Conservation (phyloP, 2,113 vertebrate species). For the Otolemur garnettii region DNA sequence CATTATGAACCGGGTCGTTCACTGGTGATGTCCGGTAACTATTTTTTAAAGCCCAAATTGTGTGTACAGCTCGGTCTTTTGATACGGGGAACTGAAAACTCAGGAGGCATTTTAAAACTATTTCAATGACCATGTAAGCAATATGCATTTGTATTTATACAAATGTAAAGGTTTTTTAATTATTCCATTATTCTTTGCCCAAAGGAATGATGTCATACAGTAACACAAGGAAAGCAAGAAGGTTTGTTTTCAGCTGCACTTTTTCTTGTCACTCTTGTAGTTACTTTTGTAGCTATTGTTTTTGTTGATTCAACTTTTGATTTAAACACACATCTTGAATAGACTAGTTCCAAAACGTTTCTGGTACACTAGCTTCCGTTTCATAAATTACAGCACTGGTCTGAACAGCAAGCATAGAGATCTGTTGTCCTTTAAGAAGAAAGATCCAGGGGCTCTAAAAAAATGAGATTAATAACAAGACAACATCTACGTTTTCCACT, state of each 20-base stretch:
- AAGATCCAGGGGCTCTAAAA: neutral
- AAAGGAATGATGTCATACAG: neutral
- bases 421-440: neutral
- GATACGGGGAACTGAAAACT: neutral
- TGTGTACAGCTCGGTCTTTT: neutral
- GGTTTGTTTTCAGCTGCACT: neutral
- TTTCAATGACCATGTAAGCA: neutral
- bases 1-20: neutral
- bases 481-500: neutral
- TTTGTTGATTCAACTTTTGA: conserved; percentile 35
- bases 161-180: conserved; percentile 2
- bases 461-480: conserved; percentile 29
- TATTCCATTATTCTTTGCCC: neutral
- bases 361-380: neutral
- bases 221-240: neutral
- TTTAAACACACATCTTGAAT: neutral
- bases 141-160: neutral
- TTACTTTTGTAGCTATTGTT: neutral
- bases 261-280: neutral
- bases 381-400: neutral
- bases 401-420: neutral
- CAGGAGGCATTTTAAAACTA: conserved; percentile 33
- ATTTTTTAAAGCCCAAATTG: neutral
- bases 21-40: neutral
- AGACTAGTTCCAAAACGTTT: neutral